A percentile compares a stretch with the other conserved stretches of the same genome.
phyloP scores from a whole-genome alignment of 1,140 invertebrate genomes.

The Elymnias hypermnestra region DNA sequence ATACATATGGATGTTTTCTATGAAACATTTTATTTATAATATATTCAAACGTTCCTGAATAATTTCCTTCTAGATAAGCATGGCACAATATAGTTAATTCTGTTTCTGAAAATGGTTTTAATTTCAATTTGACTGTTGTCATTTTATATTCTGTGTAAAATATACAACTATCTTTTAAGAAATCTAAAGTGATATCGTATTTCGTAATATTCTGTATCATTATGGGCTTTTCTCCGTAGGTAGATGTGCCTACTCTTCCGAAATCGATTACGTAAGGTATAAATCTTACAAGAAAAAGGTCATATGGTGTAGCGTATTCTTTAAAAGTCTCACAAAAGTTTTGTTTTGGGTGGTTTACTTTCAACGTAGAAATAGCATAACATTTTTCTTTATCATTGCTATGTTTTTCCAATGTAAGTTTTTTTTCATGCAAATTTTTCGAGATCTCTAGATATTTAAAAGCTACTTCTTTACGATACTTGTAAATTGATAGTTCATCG shows the following conservation, averaged over 20 bases:
- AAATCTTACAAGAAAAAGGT: conserved; percentile 43
- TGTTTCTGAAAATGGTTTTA: conserved; percentile 31
- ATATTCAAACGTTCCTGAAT: conserved; percentile 42
- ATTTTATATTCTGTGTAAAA: conserved; percentile 42
- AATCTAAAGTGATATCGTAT: conserved; percentile 39
- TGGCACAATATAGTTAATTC: conserved; percentile 41
- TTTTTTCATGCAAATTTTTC: conserved; percentile 26
- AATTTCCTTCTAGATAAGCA: conserved; percentile 38
- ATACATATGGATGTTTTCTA: conserved; percentile 41
- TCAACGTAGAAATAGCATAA: conserved; percentile 11
- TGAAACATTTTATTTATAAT: conserved; percentile 42
- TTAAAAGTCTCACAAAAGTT: conserved; percentile 37
- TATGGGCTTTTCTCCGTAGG: conserved; percentile 44
- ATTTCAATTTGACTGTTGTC: conserved; percentile 27
- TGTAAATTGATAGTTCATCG: conserved; percentile 32
- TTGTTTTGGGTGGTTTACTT: conserved; percentile 10
- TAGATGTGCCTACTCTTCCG: conserved; percentile 44
- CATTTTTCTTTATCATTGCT: conserved; percentile 33
- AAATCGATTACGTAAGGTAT: conserved; percentile 45
- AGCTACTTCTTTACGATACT: conserved; percentile 29
- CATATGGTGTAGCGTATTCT: conserved; percentile 32
- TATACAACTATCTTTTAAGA: conserved; percentile 38
- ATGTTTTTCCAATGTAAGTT: conserved; percentile 28
- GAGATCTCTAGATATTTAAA: conserved; percentile 31
- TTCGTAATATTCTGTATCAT: conserved; percentile 49